These are phyloP conservation scores for Stichodactyla mertensii DNA, from an alignment of 64 coral and sea anemone species.

Conservation along the genomic window DNA sequence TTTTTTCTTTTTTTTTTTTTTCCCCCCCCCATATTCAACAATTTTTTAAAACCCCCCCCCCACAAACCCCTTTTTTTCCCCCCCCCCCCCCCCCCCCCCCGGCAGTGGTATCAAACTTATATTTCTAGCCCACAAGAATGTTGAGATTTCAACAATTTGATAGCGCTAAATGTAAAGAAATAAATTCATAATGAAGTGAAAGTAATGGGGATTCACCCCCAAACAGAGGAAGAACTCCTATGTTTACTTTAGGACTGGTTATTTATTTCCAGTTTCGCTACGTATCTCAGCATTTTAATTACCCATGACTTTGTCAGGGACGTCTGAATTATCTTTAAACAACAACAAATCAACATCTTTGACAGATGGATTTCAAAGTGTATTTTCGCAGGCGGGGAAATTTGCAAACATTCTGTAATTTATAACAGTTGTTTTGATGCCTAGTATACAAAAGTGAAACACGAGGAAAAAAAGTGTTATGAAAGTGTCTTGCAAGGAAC, in stretches of 20 bases:
- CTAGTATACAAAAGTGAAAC: constrained; percentile 3
- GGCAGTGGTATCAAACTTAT: background rate
- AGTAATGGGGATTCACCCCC: background rate
- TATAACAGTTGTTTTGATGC: background rate
- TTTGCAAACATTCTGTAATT: background rate
- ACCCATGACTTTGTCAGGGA: background rate
- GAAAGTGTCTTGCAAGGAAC: background rate
- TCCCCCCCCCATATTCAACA: too few relatives aligned
- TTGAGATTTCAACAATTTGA: background rate
- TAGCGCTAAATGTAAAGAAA: background rate
- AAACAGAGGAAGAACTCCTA: background rate
- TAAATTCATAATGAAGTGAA: background rate
- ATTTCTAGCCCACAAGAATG: background rate
- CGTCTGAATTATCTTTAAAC: background rate
- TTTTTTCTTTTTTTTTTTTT: too few relatives aligned
- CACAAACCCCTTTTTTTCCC: too few relatives aligned
- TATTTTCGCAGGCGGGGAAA: background rate
- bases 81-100: too few relatives aligned
- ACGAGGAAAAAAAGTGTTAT: background rate
- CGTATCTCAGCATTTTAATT: background rate
- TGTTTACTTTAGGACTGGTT: background rate
- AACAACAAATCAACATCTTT: background rate
- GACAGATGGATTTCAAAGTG: background rate
- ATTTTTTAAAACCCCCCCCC: too few relatives aligned
- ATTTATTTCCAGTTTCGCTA: background rate